Conservation (phyloP, 2,113 vertebrate genomes). For the Cheilinus undulatus region DNA sequence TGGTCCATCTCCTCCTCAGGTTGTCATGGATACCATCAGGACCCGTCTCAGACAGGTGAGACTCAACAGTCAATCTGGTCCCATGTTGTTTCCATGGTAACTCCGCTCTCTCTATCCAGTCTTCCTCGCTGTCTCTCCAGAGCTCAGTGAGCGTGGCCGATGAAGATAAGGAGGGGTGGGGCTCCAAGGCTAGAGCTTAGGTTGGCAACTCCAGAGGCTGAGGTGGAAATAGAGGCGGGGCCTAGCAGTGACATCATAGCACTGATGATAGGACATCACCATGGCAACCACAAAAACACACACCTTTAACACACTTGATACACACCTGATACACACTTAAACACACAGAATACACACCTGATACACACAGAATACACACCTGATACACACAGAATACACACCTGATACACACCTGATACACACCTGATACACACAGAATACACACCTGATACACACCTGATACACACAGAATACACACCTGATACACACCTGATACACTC, state of each 20-base stretch:
- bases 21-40: conserved; percentile 22
- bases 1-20: background rate
- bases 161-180: conserved; percentile 43
- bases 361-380: background rate
- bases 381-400: too few relatives aligned
- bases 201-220: conserved; percentile 50
- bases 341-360: conserved; percentile 9
- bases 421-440: too few relatives aligned
- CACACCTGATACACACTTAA: conserved; percentile 25
- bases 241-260: conserved; percentile 49
- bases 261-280: conserved; percentile 16
- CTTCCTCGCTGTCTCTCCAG: background rate
- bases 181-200: conserved; percentile 69
- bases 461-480: too few relatives aligned
- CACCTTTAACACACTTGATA: too few relatives aligned
- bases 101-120: background rate
- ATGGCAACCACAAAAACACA: conserved; percentile 48
- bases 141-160: conserved; percentile 6
- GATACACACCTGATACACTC: too few relatives aligned
- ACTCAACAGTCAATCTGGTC: background rate
- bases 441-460: too few relatives aligned
- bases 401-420: too few relatives aligned
- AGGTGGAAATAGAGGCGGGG: conserved; percentile 18
- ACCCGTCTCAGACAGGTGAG: conserved; percentile 41
- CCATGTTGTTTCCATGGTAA: conserved; percentile 2